A percentile compares a stretch with the other conserved stretches of the same genome.
phyloP scores from a whole-genome alignment of 2,113 vertebrate genomes.

The Baryphthengus martii region DNA sequence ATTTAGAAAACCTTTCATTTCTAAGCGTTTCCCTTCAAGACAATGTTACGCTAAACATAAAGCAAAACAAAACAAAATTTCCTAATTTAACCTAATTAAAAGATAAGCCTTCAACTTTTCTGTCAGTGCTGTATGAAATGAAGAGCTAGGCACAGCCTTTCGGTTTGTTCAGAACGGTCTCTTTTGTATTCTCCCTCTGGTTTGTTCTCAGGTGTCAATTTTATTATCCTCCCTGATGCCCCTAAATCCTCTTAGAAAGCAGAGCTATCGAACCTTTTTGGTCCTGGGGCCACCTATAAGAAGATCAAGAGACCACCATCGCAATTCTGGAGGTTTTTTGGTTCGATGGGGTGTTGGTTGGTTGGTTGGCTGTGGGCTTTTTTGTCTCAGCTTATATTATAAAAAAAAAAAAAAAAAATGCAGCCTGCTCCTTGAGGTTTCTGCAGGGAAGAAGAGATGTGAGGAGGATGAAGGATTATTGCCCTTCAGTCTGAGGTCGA shows the following conservation, averaged over 20 bases:
- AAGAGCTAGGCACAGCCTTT: neutral
- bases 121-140: neutral
- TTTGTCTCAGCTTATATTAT: too few species aligned
- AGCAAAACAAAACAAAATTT: constrained; percentile 17
- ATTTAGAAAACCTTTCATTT: constrained; percentile 26
- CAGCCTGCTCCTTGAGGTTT: neutral
- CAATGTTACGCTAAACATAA: neutral
- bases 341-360: neutral
- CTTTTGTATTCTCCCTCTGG: neutral
- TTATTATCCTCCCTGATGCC: constrained; percentile 14
- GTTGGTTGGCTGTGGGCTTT: neutral
- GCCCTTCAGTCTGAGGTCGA: neutral
- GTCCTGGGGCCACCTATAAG: neutral
- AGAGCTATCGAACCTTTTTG: neutral
- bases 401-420: too few species aligned
- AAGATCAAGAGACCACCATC: neutral
- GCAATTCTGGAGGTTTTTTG: neutral
- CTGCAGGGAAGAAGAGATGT: neutral
- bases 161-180: neutral
- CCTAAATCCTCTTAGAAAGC: constrained; percentile 18
- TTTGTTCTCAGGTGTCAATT: neutral
- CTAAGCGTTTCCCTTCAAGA: constrained; percentile 8
- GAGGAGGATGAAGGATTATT: neutral
- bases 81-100: constrained; percentile 52
- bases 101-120: constrained; percentile 35